These are phyloP conservation scores for Gallirallus australis DNA, from an alignment of 2,797 vertebrate genomes.

Conservation along the genomic window DNA sequence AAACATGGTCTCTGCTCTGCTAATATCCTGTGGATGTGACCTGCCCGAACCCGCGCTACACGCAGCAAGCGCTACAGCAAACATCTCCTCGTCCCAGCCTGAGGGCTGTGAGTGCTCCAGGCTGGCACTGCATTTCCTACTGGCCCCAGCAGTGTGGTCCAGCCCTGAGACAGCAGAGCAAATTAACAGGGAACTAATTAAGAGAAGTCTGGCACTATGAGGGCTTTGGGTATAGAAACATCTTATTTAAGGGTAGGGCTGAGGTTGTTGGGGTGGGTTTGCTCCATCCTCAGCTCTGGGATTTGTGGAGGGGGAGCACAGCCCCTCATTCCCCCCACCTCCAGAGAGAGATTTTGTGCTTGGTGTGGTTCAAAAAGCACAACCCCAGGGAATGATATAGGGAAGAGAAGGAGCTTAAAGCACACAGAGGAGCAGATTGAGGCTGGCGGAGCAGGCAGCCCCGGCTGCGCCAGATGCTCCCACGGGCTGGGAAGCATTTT, in stretches of 20 bases:
- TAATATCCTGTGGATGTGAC: neutral
- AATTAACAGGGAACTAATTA: neutral
- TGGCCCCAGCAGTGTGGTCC: rapidly evolving
- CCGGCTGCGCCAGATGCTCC: neutral
- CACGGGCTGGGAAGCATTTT: rapidly evolving
- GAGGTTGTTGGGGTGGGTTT: neutral
- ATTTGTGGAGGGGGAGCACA: neutral
- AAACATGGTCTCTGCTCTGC: neutral
- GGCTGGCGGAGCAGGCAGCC: neutral
- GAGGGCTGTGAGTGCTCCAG: rapidly evolving
- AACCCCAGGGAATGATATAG: rapidly evolving
- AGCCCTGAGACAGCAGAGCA: neutral
- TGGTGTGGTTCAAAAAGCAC: neutral
- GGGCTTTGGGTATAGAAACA: neutral
- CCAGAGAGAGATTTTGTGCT: neutral
- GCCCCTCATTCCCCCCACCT: rapidly evolving
- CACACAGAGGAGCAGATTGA: neutral
- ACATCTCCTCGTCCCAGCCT: rapidly evolving
- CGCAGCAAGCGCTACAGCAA: rapidly evolving
- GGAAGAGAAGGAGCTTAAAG: neutral
- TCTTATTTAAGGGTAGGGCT: neutral
- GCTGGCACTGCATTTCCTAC: neutral
- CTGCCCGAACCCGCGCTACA: rapidly evolving
- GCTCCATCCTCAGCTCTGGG: neutral
- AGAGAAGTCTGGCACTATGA: rapidly evolving